Conservation (phyloP, 2,113 vertebrate species). For the Carassius gibelio region DNA sequence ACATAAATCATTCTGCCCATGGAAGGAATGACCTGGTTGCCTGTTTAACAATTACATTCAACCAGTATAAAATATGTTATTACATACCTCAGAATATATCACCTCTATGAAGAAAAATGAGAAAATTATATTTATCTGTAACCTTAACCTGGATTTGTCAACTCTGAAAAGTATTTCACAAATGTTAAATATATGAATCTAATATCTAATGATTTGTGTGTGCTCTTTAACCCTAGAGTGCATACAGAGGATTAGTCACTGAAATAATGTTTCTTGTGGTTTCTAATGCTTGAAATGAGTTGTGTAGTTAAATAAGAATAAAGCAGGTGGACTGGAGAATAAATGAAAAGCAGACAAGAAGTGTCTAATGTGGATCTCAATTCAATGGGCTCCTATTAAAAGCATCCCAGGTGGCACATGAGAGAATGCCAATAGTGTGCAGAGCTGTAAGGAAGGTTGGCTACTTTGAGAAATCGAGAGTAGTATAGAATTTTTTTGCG, state of each 20-base stretch:
- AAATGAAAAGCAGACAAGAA: neutral
- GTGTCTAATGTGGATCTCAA: neutral
- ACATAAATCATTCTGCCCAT: constrained; percentile 28
- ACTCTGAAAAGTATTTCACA: neutral
- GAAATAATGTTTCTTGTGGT: neutral
- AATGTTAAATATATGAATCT: neutral
- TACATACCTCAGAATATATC: neutral
- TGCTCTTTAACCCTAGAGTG: neutral
- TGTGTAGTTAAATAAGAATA: neutral
- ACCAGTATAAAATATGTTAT: constrained; percentile 11
- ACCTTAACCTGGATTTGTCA: neutral
- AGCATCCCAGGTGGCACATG: neutral
- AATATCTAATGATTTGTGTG: neutral
- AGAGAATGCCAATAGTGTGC: neutral
- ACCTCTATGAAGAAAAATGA: neutral
- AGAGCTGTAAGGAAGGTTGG: neutral
- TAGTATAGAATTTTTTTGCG: neutral
- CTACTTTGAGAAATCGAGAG: constrained; percentile 2
- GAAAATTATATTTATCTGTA: neutral
- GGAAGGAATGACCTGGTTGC: neutral
- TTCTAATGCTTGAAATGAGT: neutral
- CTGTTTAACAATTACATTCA: constrained; percentile 26
- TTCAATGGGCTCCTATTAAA: neutral
- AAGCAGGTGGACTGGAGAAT: too few relatives aligned
- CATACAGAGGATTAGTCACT: neutral